phyloP scores from a whole-genome alignment of 2,888 invertebrate species.

The Capitulum mitella region DNA sequence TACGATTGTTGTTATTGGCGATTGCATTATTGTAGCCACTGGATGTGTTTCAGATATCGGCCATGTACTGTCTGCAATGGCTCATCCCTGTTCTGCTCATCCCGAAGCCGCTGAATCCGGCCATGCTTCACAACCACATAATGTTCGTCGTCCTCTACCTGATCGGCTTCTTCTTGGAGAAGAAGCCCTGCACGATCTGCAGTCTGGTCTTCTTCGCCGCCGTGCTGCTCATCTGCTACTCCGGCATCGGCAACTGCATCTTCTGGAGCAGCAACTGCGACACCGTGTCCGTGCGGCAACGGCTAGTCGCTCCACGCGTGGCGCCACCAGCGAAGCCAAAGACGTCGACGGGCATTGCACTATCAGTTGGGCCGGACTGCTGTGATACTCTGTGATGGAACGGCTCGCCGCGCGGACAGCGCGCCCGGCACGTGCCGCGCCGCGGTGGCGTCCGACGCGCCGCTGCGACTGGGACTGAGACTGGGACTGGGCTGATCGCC shows the following conservation, averaged over 20 bases:
- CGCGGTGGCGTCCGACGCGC: too few species aligned
- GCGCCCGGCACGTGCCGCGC: too few species aligned
- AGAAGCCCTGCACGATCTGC: constrained; percentile 96
- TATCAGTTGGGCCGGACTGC: not conserved
- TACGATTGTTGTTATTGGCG: too few species aligned
- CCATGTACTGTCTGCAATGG: constrained; percentile 96
- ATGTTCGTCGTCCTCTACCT: constrained; percentile 96
- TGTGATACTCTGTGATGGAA: not conserved
- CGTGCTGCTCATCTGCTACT: constrained; percentile 89
- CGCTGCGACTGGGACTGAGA: too few species aligned
- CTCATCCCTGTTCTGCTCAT: constrained; percentile 92
- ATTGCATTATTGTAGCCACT: not conserved
- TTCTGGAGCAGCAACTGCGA: constrained; percentile 82
- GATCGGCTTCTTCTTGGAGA: constrained; percentile 91
- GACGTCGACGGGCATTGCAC: not conserved
- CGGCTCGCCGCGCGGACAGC: too few species aligned
- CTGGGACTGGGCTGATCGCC: too few species aligned
- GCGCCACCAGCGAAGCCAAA: not conserved
- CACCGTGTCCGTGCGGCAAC: constrained; percentile 46
- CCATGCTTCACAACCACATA: constrained; percentile 88
- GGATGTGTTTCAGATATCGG: not conserved
- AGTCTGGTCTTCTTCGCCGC: constrained; percentile 89
- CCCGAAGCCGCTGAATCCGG: constrained; percentile 95
- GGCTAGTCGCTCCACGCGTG: constrained; percentile 36
- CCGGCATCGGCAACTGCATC: constrained; percentile 88